Base-by-base conservation (phyloP, 2,888 invertebrate species). In the Cataglyphis cursor region DNA sequence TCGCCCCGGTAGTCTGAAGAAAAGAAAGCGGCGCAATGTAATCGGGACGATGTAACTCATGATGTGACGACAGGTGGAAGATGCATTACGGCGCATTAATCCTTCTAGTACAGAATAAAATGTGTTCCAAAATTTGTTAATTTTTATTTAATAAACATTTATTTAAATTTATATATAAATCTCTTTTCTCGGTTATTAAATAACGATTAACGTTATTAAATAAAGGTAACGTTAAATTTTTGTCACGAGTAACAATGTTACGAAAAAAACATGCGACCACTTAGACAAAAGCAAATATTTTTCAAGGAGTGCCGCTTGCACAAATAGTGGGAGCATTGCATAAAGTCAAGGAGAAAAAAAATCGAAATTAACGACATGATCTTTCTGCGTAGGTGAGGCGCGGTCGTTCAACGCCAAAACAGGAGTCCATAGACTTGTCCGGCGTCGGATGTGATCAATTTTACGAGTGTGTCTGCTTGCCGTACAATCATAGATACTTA, bases 321-420 rank as follows among this genome's bases (percentile, higher is more conserved):
- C 65, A 64, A 83, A 86, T 83, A 90, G 89, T 92, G 92, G 90
- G 91, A 92, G 85, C 87, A 83, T 85, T 66, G 68, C 76, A n/a
- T 35, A 54, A 51, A 66, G 61, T 72, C 24, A 64, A 44, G 61
- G 73, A 44, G 54, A 76, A 66, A 80, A 73, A 65, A 61, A 74
- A 35, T 82, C 73, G 82, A 74, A 78, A 82, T 48, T 61, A 48
- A 54, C 61, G 51, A 38, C 70, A 65, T 18, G 74, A 31, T 74
- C 61, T 75, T 75, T 64, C 72, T 72, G 84, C 78, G 83, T 87
- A 57, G 84, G 85, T 82, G 83, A 87, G 68, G 2, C 76, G 15
- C 68, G 38, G 41, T 41, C 35, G 24, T 70, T 57, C 59, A 75
- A 81, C 28, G 38, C 88, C 90, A 86, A 90, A 88, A 85, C 70